phyloP scores from a whole-genome alignment of 2,113 vertebrate genomes.

The Pterocles burchelli region DNA sequence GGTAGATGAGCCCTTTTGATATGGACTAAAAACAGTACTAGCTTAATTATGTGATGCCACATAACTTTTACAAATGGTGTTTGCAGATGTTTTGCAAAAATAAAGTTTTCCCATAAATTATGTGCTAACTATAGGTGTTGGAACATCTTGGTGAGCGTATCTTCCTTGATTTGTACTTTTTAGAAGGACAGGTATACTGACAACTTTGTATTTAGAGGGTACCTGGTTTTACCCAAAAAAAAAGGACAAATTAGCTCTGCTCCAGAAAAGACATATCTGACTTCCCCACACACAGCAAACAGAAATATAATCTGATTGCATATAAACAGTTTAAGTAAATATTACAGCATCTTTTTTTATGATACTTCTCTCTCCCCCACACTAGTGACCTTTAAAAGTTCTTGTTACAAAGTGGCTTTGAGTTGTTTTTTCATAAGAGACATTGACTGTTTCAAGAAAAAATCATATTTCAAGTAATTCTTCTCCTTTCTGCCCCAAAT shows the following conservation, averaged over 20 bases:
- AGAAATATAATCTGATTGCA: neutral
- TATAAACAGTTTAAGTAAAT: neutral
- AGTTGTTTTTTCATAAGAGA: neutral
- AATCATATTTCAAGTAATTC: neutral
- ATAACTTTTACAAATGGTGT: neutral
- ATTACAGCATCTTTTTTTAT: neutral
- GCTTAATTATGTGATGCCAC: neutral
- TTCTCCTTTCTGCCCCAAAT: neutral
- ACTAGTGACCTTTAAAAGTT: neutral
- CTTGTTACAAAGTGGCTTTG: neutral
- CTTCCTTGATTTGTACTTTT: neutral
- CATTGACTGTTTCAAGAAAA: neutral
- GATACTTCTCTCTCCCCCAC: neutral
- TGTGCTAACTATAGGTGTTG: neutral
- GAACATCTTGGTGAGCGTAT: neutral
- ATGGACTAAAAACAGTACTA: neutral
- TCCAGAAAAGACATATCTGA: neutral
- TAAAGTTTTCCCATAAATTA: neutral
- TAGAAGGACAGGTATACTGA: neutral
- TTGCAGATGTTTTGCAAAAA: neutral
- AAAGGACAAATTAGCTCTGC: neutral
- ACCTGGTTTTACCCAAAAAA: neutral
- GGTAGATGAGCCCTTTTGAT: neutral
- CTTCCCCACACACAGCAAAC: neutral
- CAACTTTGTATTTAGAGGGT: neutral